Evolutionary conservation across 2,888 invertebrate genomes (phyloP).

Genomic region (Rapana venosa): DNA sequence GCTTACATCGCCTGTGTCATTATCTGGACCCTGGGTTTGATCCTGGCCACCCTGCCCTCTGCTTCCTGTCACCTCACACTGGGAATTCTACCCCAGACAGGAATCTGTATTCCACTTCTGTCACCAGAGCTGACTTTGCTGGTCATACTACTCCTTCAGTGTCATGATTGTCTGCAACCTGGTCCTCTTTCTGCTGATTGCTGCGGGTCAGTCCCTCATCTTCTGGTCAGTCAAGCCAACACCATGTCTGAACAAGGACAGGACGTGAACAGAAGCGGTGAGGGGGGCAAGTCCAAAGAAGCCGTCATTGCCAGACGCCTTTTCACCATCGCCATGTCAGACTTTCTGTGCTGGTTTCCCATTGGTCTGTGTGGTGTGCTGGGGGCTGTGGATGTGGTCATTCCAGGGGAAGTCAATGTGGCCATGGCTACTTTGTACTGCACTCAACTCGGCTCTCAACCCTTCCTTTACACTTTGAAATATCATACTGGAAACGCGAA

Average conservation of each 20-base stretch:
- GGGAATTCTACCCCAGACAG: slow-evolving; percentile 29
- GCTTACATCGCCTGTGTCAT: slow-evolving; percentile 57
- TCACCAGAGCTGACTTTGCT: slow-evolving; percentile 63
- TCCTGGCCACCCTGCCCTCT: slow-evolving; percentile 7
- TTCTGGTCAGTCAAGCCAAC: slow-evolving; percentile 60
- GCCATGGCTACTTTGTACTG: background rate
- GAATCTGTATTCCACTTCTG: slow-evolving; percentile 6
- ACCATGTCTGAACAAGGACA: slow-evolving; percentile 2
- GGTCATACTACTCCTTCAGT: slow-evolving; percentile 76
- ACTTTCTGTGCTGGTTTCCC: slow-evolving; percentile 35
- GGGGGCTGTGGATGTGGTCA: background rate
- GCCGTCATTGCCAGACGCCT: slow-evolving; percentile 22
- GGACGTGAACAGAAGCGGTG: background rate
- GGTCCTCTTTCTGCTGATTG: slow-evolving; percentile 69
- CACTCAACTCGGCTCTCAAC: background rate
- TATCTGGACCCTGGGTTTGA: slow-evolving; percentile 59
- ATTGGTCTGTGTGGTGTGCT: slow-evolving; percentile 24
- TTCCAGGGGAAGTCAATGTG: slow-evolving; percentile 4
- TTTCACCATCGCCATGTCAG: background rate
- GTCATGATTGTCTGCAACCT: slow-evolving; percentile 75
- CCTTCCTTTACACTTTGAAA: background rate
- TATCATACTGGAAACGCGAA: background rate
- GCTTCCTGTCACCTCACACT: slow-evolving; percentile 18
- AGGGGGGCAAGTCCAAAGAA: background rate
- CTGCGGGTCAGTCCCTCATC: slow-evolving; percentile 71